Percentiles rank a stretch among this genome's conserved stretches.
Conservation (phyloP, 2,888 invertebrate species). For the Sarcophaga rosellei region DNA sequence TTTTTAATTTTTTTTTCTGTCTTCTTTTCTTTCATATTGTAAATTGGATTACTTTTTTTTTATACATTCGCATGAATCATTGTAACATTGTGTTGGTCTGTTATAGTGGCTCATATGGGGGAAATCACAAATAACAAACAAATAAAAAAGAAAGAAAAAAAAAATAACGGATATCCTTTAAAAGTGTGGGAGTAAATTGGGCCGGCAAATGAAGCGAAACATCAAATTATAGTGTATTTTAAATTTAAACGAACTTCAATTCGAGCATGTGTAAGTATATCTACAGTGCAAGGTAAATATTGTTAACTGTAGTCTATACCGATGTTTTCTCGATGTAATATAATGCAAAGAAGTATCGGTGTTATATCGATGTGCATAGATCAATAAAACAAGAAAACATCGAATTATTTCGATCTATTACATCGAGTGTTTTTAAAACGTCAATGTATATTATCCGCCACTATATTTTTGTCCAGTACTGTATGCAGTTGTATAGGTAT, state of each 20-base stretch:
- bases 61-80: neutral
- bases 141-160: no score
- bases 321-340: no score
- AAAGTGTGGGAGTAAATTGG: neutral
- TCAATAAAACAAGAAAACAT: no score
- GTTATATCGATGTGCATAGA: no score
- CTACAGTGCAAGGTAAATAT: no score
- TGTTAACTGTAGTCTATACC: no score
- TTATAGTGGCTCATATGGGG: neutral
- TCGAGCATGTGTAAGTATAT: neutral
- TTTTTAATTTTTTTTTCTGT: neutral
- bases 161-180: neutral
- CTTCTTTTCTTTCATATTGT: neutral
- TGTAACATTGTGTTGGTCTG: neutral
- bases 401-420: no score
- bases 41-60: neutral
- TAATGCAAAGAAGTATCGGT: no score
- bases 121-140: neutral
- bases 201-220: slow-evolving; percentile 42
- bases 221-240: slow-evolving; percentile 39
- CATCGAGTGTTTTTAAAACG: no score
- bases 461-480: neutral
- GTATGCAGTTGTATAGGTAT: neutral
- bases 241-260: slow-evolving; percentile 37
- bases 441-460: no score